phyloP scores from a whole-genome alignment of 2,113 vertebrate genomes.

The Gallinago paraguaiae region DNA sequence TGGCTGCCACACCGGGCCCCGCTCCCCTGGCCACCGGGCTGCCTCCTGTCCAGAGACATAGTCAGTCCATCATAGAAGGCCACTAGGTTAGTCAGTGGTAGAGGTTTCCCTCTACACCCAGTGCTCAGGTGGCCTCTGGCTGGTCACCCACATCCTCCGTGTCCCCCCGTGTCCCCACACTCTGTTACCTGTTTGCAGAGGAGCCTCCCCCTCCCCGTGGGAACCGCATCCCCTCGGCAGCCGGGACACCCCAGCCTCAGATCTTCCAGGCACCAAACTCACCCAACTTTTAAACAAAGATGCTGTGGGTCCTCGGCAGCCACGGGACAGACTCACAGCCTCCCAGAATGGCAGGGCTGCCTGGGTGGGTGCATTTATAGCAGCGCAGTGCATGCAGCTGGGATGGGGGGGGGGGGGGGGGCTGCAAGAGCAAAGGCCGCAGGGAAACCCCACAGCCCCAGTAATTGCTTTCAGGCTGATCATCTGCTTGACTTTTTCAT shows the following conservation, averaged over 20 bases:
- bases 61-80: too few species aligned
- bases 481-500: neutral
- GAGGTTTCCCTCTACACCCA: neutral
- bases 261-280: neutral
- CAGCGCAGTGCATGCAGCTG: neutral
- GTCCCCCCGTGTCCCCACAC: fast-evolving
- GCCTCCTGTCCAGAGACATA: too few species aligned
- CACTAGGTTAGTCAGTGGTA: too few species aligned
- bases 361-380: neutral
- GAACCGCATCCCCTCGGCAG: fast-evolving
- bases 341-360: fast-evolving
- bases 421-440: neutral
- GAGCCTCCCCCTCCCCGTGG: fast-evolving
- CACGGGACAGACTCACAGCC: fast-evolving
- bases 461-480: neutral
- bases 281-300: fast-evolving
- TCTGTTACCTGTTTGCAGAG: neutral
- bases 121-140: neutral
- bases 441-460: fast-evolving
- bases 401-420: neutral
- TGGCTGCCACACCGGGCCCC: fast-evolving
- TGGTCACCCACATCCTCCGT: fast-evolving
- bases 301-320: fast-evolving
- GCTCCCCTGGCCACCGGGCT: neutral
- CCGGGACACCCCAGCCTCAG: fast-evolving